Conservation (phyloP, 2,113 vertebrate genomes). For the Semnornis frantzii region DNA sequence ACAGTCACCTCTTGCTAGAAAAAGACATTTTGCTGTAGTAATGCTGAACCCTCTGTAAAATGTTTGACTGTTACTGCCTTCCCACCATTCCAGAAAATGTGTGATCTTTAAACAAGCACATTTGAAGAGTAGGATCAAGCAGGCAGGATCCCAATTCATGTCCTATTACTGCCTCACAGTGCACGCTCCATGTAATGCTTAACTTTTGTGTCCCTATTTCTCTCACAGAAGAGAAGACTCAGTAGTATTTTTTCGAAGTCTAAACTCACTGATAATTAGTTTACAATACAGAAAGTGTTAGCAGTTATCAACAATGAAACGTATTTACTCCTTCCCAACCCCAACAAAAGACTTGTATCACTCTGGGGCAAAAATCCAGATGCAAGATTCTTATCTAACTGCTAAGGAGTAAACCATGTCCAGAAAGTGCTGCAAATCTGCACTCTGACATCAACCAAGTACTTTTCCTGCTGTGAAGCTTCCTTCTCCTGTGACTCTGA, state of each 20-base stretch:
- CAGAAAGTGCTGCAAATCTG: not conserved
- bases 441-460: not conserved
- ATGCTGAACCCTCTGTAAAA: not conserved
- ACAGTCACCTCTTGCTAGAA: not conserved
- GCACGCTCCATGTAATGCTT: not conserved
- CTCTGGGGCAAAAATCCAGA: not conserved
- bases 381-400: not conserved
- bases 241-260: not conserved
- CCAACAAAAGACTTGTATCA: not conserved
- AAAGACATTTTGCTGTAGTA: not conserved
- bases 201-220: not conserved
- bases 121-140: not conserved
- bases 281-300: not conserved
- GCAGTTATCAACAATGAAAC: not conserved
- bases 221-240: not conserved
- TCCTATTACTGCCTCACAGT: not conserved
- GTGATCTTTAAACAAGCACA: not conserved
- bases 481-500: not conserved
- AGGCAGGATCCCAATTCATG: not conserved
- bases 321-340: not conserved
- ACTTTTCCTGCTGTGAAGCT: not conserved
- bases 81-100: not conserved
- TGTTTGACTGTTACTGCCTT: accelerated
- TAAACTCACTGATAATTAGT: not conserved
- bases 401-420: not conserved